Conservation (phyloP, 2,797 vertebrate species). For the Poecile montanus region DNA sequence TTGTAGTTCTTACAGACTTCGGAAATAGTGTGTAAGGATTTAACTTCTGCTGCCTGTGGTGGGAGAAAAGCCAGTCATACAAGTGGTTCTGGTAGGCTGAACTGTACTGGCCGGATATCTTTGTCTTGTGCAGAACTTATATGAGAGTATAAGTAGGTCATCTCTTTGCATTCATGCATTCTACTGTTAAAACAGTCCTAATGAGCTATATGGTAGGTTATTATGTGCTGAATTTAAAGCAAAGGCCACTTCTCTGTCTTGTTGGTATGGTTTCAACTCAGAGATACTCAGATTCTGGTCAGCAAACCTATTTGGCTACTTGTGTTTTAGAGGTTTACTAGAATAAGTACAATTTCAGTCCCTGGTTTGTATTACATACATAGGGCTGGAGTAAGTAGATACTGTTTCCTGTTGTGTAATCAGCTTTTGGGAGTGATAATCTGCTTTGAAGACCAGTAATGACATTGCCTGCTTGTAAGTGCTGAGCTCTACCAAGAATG, state of each 20-base stretch:
- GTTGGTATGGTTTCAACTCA: neutral
- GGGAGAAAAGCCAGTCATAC: neutral
- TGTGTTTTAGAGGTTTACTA: neutral
- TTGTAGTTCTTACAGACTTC: neutral
- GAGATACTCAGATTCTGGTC: neutral
- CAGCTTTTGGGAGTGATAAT: neutral
- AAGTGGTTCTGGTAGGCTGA: neutral
- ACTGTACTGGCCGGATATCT: neutral
- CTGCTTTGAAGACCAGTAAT: neutral
- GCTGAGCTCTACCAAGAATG: neutral
- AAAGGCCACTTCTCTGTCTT: neutral
- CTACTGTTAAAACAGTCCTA: neutral
- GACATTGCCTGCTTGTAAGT: neutral
- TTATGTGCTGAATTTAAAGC: neutral
- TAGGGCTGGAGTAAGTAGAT: neutral
- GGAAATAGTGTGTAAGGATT: slow-evolving; percentile 5
- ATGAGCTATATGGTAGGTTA: neutral
- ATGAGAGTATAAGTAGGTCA: neutral
- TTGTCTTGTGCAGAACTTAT: neutral
- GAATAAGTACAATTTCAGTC: neutral
- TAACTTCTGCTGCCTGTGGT: neutral
- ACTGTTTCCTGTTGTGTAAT: neutral
- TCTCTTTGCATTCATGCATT: neutral
- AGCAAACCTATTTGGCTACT: neutral
- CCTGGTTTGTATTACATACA: neutral